Conservation (phyloP, 2,113 vertebrate species). For the Trinectes maculatus region DNA sequence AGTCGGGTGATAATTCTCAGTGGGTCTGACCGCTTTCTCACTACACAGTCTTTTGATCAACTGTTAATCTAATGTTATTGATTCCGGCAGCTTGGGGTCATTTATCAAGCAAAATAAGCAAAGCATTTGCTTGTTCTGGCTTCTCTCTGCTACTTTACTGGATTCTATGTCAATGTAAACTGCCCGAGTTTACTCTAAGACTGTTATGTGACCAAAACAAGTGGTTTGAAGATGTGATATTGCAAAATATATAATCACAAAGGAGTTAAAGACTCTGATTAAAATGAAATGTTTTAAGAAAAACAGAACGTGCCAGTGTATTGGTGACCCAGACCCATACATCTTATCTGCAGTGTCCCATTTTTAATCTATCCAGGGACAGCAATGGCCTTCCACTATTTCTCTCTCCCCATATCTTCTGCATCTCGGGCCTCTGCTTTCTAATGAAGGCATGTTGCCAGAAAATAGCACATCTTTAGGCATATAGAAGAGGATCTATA, state of each 20-base stretch:
- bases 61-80: conserved; percentile 10
- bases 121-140: not conserved
- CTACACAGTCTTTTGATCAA: not conserved
- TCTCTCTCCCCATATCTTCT: not conserved
- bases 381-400: not conserved
- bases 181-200: not conserved
- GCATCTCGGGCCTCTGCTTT: not conserved
- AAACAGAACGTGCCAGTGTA: not conserved
- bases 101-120: not conserved
- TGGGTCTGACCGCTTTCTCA: not conserved
- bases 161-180: not conserved
- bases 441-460: conserved; percentile 25
- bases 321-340: not conserved
- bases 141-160: not conserved
- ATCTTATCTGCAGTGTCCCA: not conserved
- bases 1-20: not conserved
- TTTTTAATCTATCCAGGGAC: conserved; percentile 8
- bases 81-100: not conserved
- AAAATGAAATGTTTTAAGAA: not conserved
- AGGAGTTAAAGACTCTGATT: not conserved
- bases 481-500: conserved; percentile 10
- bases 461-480: not conserved
- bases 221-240: not conserved
- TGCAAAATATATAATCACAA: not conserved
- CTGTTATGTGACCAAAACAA: not conserved